phyloP scores from a whole-genome alignment of 92 coral and sea anemone genomes.

The Heliopora coerulea region DNA sequence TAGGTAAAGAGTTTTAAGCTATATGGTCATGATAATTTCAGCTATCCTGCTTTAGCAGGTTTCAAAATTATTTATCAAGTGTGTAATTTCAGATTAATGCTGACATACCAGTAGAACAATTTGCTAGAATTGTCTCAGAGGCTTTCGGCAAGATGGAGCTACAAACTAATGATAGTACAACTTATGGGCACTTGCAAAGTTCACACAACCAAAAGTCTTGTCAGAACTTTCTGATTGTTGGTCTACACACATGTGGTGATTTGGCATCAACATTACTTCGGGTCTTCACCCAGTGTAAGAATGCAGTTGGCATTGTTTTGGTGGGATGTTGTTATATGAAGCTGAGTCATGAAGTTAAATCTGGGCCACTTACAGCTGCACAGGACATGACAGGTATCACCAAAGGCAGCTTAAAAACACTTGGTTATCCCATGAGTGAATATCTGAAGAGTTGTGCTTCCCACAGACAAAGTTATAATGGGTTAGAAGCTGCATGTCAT shows the following conservation, averaged over 20 bases:
- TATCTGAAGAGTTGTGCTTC: conserved; percentile 1
- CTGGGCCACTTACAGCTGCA: background rate
- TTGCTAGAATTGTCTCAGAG: conserved; percentile 4
- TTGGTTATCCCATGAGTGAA: conserved; percentile 40
- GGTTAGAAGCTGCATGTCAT: conserved; percentile 36
- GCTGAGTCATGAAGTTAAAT: background rate
- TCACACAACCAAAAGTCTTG: background rate
- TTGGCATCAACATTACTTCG: conserved; percentile 31
- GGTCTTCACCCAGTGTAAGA: conserved; percentile 11
- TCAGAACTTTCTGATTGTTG: conserved; percentile 26
- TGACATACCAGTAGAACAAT: conserved; percentile 25
- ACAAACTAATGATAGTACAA: background rate
- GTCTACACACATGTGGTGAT: conserved; percentile 40
- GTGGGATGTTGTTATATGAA: conserved; percentile 40
- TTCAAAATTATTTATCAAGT: too few relatives aligned
- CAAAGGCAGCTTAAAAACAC: background rate
- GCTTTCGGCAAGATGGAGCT: conserved; percentile 13
- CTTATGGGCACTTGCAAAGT: background rate
- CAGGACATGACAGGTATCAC: background rate
- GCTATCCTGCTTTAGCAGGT: too few relatives aligned
- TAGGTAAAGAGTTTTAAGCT: too few relatives aligned
- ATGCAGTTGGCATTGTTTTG: background rate
- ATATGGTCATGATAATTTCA: too few relatives aligned
- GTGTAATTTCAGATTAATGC: conserved; percentile 16
- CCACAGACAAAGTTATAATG: conserved; percentile 30